These are phyloP conservation scores for Rhynchophorus ferrugineus DNA, from an alignment of 1,140 invertebrate genomes.

Conservation along the genomic window DNA sequence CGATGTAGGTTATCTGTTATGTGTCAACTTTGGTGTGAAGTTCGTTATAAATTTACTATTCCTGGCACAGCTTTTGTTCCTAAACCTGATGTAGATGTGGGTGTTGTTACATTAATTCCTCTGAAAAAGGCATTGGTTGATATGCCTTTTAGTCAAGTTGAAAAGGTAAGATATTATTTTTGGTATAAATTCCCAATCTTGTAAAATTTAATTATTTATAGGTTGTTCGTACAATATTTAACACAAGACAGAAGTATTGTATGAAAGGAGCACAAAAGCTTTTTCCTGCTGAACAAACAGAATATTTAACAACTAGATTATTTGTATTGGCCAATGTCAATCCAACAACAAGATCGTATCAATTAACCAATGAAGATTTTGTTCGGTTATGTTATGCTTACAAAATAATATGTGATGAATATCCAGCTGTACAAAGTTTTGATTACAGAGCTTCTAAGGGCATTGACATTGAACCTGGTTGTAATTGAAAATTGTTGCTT, in stretches of 20 bases:
- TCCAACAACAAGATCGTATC: conserved; percentile 56
- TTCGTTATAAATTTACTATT: conserved; percentile 80
- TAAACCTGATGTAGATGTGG: conserved; percentile 92
- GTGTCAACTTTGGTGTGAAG: conserved; percentile 86
- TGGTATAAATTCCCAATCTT: too few species aligned
- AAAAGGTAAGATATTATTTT: too few species aligned
- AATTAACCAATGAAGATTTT: conserved; percentile 74
- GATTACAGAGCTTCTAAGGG: conserved; percentile 56
- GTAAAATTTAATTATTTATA: too few species aligned
- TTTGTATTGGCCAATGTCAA: conserved; percentile 67
- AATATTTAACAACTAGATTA: conserved; percentile 60
- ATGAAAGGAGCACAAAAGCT: conserved; percentile 62
- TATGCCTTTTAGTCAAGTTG: conserved; percentile 77
- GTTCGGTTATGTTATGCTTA: conserved; percentile 70
- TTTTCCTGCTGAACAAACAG: conserved; percentile 63
- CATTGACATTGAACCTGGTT: too few species aligned
- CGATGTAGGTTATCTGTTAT: conserved; percentile 83
- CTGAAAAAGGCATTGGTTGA: conserved; percentile 66
- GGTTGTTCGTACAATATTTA: conserved; percentile 79
- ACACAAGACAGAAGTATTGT: conserved; percentile 78
- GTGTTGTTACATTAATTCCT: conserved; percentile 83
- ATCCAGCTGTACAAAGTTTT: conserved; percentile 64
- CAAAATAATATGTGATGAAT: conserved; percentile 56
- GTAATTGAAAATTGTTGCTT: too few species aligned
- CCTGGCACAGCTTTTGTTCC: conserved; percentile 87